A percentile compares a stretch with the other conserved stretches of the same genome.
phyloP scores from a whole-genome alignment of 2,113 vertebrate species.

The human region GRCh38 chr3:145790001-145790500 shows the following conservation, averaged over 20 bases:
- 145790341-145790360: neutral
- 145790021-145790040: neutral
- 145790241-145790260: neutral
- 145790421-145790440: neutral
- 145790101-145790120: neutral
- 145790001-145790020: neutral
- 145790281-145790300: neutral
- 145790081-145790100: neutral
- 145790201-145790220: neutral
- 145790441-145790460: neutral
- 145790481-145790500: neutral
- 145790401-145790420: neutral
- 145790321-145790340: neutral
- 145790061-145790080: neutral
- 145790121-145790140: neutral
- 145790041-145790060: neutral
- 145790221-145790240: neutral
- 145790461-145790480: neutral
- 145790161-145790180: neutral
- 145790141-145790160: neutral
- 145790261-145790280: neutral
- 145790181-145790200: neutral
- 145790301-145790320: neutral
- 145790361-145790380: neutral
- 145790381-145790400: neutral